Conservation (phyloP, 2,888 invertebrate genomes). For the Dorcus parallelipipedus region DNA sequence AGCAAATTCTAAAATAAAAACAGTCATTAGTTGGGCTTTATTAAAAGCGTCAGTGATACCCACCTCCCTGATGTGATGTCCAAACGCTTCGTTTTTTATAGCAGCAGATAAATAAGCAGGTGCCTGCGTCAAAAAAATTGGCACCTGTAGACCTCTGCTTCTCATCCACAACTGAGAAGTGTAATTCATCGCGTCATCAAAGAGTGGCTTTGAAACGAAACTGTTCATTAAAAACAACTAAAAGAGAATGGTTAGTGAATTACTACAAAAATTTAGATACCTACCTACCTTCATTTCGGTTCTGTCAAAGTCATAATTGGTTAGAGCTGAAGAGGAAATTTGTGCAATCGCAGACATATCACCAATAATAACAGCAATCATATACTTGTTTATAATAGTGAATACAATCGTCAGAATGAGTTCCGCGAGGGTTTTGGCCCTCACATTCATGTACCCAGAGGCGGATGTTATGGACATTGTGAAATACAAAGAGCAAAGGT, state of each 20-base stretch:
- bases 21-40: not conserved
- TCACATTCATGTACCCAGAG: conserved; percentile 23
- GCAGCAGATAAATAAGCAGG: conserved; percentile 25
- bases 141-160: conserved; percentile 27
- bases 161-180: conserved; percentile 27
- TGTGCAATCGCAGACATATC: conserved; percentile 27
- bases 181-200: conserved; percentile 25
- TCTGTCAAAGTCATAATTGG: conserved; percentile 21
- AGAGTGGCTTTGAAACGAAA: conserved; percentile 25
- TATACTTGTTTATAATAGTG: conserved; percentile 20
- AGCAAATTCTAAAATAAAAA: conserved; percentile 23
- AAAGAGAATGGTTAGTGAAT: not conserved
- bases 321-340: conserved; percentile 22
- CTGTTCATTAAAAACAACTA: conserved; percentile 26
- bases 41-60: not conserved
- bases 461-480: conserved; percentile 18
- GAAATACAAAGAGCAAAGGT: conserved; percentile 23
- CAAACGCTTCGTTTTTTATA: conserved; percentile 28
- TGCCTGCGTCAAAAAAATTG: conserved; percentile 25
- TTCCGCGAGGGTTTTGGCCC: conserved; percentile 18
- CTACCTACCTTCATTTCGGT: conserved; percentile 18
- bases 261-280: not conserved
- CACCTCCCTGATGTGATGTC: conserved; percentile 28
- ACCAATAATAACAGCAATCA: conserved; percentile 24
- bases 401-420: conserved; percentile 14